phyloP scores from a whole-genome alignment of 2,113 vertebrate species.

The Lichenostomus cassidix region DNA sequence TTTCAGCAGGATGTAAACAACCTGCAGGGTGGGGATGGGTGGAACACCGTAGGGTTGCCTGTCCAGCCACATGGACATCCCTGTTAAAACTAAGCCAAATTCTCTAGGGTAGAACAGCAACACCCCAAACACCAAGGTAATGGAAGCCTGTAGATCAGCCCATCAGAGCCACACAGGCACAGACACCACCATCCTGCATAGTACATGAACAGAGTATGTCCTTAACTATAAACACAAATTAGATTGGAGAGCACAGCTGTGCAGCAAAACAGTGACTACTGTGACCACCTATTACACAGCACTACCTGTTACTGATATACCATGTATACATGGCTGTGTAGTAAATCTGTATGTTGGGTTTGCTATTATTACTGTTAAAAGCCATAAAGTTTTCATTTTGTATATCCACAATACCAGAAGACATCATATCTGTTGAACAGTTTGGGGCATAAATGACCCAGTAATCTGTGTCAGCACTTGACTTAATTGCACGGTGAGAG shows the following conservation, averaged over 20 bases:
- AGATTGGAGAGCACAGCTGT: not conserved
- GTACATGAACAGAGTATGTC: not conserved
- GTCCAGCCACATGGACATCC: not conserved
- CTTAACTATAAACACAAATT: not conserved
- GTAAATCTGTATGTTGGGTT: not conserved
- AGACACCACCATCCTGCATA: not conserved
- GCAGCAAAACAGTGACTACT: not conserved
- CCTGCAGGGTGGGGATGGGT: not conserved
- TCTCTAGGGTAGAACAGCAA: not conserved
- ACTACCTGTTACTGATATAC: not conserved
- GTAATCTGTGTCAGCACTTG: not conserved
- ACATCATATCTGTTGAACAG: not conserved
- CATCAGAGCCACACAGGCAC: not conserved
- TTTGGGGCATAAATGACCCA: not conserved
- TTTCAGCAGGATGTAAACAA: not conserved
- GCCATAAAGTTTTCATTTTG: not conserved
- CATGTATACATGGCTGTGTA: not conserved
- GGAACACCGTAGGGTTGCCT: not conserved
- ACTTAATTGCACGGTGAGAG: conserved; percentile 12
- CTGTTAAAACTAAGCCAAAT: not conserved
- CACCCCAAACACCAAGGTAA: not conserved
- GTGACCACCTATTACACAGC: not conserved
- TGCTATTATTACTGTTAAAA: not conserved
- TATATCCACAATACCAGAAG: not conserved
- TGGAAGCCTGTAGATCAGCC: not conserved